Base-by-base conservation (phyloP, 2,888 invertebrate species). In the Drosophila falleni region DNA sequence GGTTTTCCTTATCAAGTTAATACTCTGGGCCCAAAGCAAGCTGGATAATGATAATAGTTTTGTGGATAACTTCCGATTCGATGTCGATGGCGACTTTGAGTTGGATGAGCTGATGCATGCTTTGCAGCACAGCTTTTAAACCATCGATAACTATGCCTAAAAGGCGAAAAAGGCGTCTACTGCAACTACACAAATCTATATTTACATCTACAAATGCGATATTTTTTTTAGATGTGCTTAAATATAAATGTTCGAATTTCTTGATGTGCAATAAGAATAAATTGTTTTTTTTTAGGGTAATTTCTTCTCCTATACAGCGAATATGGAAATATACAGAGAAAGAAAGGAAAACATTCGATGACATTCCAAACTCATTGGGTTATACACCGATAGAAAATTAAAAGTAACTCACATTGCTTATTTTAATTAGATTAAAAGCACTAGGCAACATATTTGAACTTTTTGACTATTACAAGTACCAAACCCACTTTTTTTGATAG, bases 1-100 rank as follows among this genome's bases (percentile, higher is more conserved):
- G 62, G 71, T 81, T 60, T 84, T 89, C 54, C 86, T 84, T 13
- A 76, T 84, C 19, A 87, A 87, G 49, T 39, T 84, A 10, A 84
- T 84, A 33, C 68, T 84, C 6, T 84, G 84, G 84, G 89, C 84
- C 0, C 89, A 89, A 56, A 31, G 50, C 23, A 81, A 71, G 35
- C 29, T 84, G 39, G 86, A 84, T 6, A 70, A 56, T 23, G 33
- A 37, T 3, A 33, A n/a, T 11, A 46, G 16, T 19, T 46, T 46
- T 33, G 16, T 33, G 15, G 56, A 56, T 39, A 29, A 49, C 39
- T n/a, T 33, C 5, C 26, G 46, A 13, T 62, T 68, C 13, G 53
- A 49, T 3, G 58, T 50, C 6, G 63, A 60, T 31, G 58, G 51
- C 0, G 87, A 84, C 19, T 81, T 87, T 19, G 89, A 89, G 26